Conservation (phyloP, 2,888 invertebrate genomes). For the Cephus spinipes region DNA sequence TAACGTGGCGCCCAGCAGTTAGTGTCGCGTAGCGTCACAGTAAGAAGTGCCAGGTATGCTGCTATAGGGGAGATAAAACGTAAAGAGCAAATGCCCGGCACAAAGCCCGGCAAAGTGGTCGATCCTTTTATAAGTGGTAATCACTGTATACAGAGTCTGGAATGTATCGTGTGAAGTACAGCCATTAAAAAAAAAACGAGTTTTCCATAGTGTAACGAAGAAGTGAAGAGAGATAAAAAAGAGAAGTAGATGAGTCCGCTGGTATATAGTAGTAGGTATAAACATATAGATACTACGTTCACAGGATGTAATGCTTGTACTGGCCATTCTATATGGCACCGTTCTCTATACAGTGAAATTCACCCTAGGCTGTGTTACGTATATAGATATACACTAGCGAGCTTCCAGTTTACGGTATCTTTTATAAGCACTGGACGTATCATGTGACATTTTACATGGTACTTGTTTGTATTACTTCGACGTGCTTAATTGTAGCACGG, state of each 20-base stretch:
- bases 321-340: constrained; percentile 24
- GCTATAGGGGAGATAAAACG: not conserved
- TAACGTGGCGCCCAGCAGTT: not conserved
- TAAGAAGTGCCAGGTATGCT: not conserved
- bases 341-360: too few relatives aligned
- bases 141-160: not conserved
- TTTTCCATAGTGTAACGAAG: not conserved
- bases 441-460: not conserved
- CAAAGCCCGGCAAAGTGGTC: not conserved
- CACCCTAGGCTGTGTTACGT: too few relatives aligned
- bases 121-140: not conserved
- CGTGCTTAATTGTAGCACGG: too few relatives aligned
- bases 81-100: not conserved
- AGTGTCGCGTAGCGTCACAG: not conserved
- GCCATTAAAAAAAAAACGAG: not conserved
- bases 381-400: too few relatives aligned
- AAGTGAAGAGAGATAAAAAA: not conserved
- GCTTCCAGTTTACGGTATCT: not conserved
- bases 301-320: constrained; percentile 26
- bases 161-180: not conserved
- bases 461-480: not conserved
- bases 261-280: not conserved
- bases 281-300: not conserved
- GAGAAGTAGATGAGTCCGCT: not conserved
- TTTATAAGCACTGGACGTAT: too few relatives aligned